Conservation (phyloP, 2,113 vertebrate species). For the Onychostruthus taczanowskii region DNA sequence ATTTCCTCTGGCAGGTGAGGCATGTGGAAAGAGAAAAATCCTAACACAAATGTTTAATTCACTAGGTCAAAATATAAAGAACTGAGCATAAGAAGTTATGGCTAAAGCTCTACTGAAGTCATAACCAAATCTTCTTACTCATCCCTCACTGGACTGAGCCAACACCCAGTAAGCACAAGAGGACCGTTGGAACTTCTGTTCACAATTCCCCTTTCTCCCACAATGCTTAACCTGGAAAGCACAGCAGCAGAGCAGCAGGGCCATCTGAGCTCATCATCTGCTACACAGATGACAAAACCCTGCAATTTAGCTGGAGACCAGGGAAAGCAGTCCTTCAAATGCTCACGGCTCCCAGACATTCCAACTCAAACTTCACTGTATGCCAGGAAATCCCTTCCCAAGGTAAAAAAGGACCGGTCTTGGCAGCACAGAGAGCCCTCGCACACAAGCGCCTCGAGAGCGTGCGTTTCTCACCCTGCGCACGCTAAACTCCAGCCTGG, state of each 20-base stretch:
- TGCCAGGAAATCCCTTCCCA: neutral
- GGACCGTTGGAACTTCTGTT: neutral
- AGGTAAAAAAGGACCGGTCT: neutral
- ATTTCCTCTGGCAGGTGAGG: constrained; percentile 6
- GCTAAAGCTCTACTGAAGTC: neutral
- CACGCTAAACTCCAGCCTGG: neutral
- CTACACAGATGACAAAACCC: neutral
- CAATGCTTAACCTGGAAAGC: fast-evolving
- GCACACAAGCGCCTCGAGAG: neutral
- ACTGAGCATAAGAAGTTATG: fast-evolving
- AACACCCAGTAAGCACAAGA: neutral
- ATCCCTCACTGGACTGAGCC: neutral
- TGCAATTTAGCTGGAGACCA: neutral
- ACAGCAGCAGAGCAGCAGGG: fast-evolving
- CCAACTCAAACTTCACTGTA: neutral
- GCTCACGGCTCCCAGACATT: neutral
- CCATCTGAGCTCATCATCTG: neutral
- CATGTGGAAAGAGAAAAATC: neutral
- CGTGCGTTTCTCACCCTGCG: neutral
- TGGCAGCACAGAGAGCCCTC: fast-evolving
- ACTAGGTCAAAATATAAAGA: neutral
- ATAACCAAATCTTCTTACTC: neutral
- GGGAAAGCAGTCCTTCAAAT: neutral
- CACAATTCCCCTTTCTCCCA: fast-evolving
- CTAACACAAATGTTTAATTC: neutral